These are phyloP conservation scores for Symphodus melops DNA, from an alignment of 2,113 vertebrate species.

Conservation along the genomic window DNA sequence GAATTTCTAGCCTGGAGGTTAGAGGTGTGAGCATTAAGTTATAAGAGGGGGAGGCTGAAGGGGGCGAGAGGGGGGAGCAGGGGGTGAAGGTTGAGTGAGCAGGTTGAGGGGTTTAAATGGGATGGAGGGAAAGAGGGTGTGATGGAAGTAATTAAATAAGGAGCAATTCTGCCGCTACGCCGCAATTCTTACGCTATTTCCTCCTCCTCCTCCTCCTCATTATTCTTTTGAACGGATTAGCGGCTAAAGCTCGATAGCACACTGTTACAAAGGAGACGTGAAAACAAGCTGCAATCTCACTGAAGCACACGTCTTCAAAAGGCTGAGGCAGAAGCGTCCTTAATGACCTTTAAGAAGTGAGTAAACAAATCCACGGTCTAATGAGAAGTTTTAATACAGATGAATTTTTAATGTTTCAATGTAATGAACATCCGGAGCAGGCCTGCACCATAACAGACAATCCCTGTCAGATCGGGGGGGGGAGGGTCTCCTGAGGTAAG, in stretches of 20 bases:
- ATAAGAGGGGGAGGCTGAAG: neutral
- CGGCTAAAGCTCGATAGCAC: constrained; percentile 32
- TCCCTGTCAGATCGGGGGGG: no score
- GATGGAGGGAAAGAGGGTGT: constrained; percentile 44
- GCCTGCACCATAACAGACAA: no score
- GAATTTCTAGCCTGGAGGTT: constrained; percentile 55
- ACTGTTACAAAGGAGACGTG: constrained; percentile 47
- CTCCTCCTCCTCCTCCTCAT: constrained; percentile 49
- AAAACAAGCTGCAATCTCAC: constrained; percentile 47
- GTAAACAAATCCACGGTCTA: constrained; percentile 8
- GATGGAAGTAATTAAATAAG: constrained; percentile 78
- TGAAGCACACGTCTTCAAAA: constrained; percentile 42
- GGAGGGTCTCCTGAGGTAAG: no score
- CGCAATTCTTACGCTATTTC: constrained; percentile 62
- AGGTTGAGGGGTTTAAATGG: constrained; percentile 41
- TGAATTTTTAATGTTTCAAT: no score
- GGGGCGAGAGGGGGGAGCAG: constrained; percentile 10
- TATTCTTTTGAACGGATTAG: constrained; percentile 64
- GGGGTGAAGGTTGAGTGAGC: constrained; percentile 39
- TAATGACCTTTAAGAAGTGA: neutral
- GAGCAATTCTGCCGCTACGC: constrained; percentile 45
- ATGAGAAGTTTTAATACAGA: neutral
- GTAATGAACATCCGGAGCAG: no score
- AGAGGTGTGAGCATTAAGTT: constrained; percentile 46
- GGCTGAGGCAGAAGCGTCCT: neutral